Percentiles rank a stretch among this genome's conserved stretches.
Conservation (phyloP, 2,888 invertebrate genomes). For the Drosophila percnosoma region DNA sequence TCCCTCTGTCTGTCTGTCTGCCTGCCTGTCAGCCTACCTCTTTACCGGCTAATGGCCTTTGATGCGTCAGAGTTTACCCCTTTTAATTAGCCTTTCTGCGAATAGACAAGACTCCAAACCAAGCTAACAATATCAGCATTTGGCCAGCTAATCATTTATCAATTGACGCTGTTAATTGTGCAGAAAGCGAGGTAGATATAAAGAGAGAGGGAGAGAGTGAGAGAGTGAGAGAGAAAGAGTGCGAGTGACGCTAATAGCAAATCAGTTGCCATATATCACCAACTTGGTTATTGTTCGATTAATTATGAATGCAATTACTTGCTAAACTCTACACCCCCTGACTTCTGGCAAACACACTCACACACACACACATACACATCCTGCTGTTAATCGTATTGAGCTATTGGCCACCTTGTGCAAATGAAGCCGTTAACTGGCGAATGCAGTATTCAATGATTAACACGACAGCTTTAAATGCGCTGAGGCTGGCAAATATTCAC, state of each 20-base stretch:
- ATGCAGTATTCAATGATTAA: slow-evolving; percentile 67
- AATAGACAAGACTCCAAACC: slow-evolving; percentile 21
- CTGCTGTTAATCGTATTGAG: slow-evolving; percentile 50
- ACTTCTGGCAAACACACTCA: not conserved
- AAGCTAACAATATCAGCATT: slow-evolving; percentile 6
- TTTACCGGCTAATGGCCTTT: slow-evolving; percentile 76
- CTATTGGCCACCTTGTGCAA: slow-evolving; percentile 30
- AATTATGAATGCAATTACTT: slow-evolving; percentile 34
- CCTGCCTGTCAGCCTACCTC: slow-evolving; percentile 24
- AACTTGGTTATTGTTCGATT: slow-evolving; percentile 41
- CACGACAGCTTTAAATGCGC: slow-evolving; percentile 44
- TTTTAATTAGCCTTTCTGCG: slow-evolving; percentile 54
- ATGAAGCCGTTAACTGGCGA: slow-evolving; percentile 39
- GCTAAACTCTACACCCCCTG: not conserved
- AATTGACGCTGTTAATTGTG: slow-evolving; percentile 32
- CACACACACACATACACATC: slow-evolving; percentile 22
- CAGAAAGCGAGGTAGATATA: slow-evolving; percentile 35
- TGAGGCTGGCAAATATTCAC: slow-evolving; percentile 54
- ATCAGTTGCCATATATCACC: slow-evolving; percentile 46
- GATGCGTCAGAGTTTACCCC: slow-evolving; percentile 70
- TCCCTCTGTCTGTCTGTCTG: not conserved
- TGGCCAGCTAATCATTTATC: slow-evolving; percentile 30
- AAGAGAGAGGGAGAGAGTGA: not conserved
- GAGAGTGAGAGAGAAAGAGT: not conserved
- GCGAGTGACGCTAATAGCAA: slow-evolving; percentile 22